Percentiles rank a stretch among this genome's conserved stretches.
These are phyloP conservation scores for Drosophila bocqueti DNA, from an alignment of 1,140 invertebrate genomes.

Conservation along the genomic window DNA sequence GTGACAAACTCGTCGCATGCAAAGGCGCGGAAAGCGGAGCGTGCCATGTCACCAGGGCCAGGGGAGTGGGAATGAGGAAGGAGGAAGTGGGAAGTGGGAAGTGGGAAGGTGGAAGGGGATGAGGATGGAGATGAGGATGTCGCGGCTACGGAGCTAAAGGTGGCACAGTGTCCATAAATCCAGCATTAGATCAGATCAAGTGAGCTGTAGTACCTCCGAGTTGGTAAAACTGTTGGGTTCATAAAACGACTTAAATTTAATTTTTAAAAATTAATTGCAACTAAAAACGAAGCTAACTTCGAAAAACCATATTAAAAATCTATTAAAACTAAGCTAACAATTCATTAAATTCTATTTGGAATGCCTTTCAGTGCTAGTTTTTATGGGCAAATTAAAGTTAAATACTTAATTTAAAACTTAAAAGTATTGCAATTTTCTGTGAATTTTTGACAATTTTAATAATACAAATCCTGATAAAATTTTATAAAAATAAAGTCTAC, in stretches of 20 bases:
- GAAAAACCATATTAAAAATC: neutral
- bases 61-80: neutral
- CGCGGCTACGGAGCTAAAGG: neutral
- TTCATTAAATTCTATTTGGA: neutral
- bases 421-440: too few relatives aligned
- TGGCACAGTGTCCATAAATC: neutral
- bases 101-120: neutral
- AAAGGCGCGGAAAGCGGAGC: constrained; percentile 58
- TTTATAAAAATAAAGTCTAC: too few relatives aligned
- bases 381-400: too few relatives aligned
- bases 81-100: neutral
- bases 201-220: neutral
- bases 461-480: too few relatives aligned
- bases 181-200: neutral
- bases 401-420: too few relatives aligned
- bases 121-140: neutral
- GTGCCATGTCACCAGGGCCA: constrained; percentile 34
- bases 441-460: too few relatives aligned
- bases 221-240: neutral
- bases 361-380: neutral
- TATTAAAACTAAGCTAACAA: neutral
- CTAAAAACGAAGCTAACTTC: too few relatives aligned
- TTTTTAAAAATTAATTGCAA: too few relatives aligned
- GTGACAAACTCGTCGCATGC: constrained; percentile 72
- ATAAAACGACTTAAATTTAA: neutral